phyloP scores from a whole-genome alignment of 2,888 invertebrate genomes.

The Leptarthrus brevirostris region DNA sequence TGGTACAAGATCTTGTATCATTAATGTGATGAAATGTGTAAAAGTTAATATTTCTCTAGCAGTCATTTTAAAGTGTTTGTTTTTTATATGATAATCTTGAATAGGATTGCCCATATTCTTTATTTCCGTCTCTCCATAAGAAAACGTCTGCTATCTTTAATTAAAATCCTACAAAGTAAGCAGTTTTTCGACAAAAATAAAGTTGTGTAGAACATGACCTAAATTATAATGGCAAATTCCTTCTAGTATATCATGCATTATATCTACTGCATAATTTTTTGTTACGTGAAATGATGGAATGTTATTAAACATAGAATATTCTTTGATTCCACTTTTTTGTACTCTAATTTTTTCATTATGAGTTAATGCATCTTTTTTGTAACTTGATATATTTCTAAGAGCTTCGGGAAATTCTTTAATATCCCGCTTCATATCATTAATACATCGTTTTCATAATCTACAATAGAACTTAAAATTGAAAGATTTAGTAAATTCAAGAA shows the following conservation, averaged over 20 bases:
- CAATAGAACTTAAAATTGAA: slow-evolving; percentile 8
- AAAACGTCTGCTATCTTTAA: slow-evolving; percentile 4
- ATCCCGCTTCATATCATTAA: not conserved
- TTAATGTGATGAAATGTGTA: not conserved
- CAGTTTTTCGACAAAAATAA: not conserved
- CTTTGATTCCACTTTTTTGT: not conserved
- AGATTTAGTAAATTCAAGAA: slow-evolving; percentile 8
- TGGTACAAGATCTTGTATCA: slow-evolving; percentile 9
- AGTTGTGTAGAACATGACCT: not conserved
- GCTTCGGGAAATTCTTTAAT: not conserved
- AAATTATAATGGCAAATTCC: not conserved
- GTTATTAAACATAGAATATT: not conserved
- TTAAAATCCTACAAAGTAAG: not conserved
- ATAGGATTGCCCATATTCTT: not conserved
- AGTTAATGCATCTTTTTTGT: not conserved
- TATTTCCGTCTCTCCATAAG: slow-evolving; percentile 5
- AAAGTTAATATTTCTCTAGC: slow-evolving; percentile 10
- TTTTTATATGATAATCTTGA: not conserved
- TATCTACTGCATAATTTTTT: not conserved
- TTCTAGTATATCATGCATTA: slow-evolving; percentile 20
- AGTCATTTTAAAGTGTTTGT: slow-evolving; percentile 1
- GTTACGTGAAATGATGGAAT: not conserved
- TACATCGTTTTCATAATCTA: not conserved
- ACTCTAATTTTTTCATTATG: not conserved
- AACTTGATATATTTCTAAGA: not conserved